phyloP scores from a whole-genome alignment of 2,888 invertebrate species.

The Pegoplata infirma region DNA sequence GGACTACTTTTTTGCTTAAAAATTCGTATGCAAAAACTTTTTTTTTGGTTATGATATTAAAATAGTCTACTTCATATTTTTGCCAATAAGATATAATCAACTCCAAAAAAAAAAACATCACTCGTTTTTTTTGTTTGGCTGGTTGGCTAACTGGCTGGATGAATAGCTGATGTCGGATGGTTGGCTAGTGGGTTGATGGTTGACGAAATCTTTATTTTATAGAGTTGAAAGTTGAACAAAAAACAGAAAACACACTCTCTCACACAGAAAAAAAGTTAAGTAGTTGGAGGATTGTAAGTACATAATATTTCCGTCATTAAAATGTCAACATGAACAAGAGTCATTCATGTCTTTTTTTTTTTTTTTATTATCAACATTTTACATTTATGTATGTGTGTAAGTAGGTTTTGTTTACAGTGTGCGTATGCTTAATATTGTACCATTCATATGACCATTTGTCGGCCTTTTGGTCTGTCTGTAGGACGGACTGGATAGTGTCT shows the following conservation, averaged over 20 bases:
- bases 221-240: neutral
- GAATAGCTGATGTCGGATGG: no score
- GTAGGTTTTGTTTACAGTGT: neutral
- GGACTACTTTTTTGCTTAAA: no score
- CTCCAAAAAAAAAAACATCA: constrained; percentile 7
- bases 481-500: constrained; percentile 4
- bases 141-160: neutral
- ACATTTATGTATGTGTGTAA: neutral
- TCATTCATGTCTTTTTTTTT: constrained; percentile 4
- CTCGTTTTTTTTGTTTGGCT: constrained; percentile 6
- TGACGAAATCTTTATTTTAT: constrained; percentile 16
- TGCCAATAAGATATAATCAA: constrained; percentile 38
- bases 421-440: constrained; percentile 4
- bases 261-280: constrained; percentile 27
- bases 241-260: no score
- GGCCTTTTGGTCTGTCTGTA: neutral
- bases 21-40: constrained; percentile 41
- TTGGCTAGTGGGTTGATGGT: neutral
- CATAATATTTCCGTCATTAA: constrained; percentile 37
- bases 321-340: constrained; percentile 19
- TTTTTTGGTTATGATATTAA: constrained; percentile 30
- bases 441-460: constrained; percentile 32
- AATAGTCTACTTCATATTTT: constrained; percentile 34
- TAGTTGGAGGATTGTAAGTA: constrained; percentile 22
- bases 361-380: neutral